Evolutionary conservation across 2,888 invertebrate species (phyloP).

Genomic region (Catocala sponsa): DNA sequence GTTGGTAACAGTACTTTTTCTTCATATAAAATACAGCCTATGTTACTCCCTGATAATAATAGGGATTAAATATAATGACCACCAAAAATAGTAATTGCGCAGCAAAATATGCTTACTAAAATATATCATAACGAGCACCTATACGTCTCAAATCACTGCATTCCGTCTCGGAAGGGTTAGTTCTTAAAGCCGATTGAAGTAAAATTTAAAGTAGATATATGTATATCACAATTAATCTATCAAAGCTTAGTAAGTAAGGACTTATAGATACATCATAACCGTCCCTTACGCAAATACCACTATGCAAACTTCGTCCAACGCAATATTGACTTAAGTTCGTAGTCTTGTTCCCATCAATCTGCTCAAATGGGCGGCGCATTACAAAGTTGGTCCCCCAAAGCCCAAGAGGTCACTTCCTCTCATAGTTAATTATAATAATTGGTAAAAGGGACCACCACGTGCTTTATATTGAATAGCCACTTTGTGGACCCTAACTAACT

Average conservation of each 20-base stretch:
- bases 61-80: too few species aligned
- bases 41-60: too few species aligned
- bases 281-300: conserved; percentile 36
- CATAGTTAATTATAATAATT: conserved; percentile 86
- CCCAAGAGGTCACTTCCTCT: conserved; percentile 86
- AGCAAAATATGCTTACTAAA: too few species aligned
- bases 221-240: too few species aligned
- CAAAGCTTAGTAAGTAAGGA: not conserved
- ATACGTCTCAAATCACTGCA: too few species aligned
- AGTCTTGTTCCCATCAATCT: conserved; percentile 85
- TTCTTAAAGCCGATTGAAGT: too few species aligned
- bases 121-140: too few species aligned
- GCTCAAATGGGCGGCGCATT: conserved; percentile 77
- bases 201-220: too few species aligned
- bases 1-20: too few species aligned
- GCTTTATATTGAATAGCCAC: conserved; percentile 64
- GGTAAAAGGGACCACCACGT: conserved; percentile 72
- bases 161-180: too few species aligned
- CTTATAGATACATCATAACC: conserved; percentile 8
- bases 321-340: conserved; percentile 77
- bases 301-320: conserved; percentile 71
- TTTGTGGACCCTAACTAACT: conserved; percentile 54
- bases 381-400: conserved; percentile 74
- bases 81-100: too few species aligned
- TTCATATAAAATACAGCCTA: too few species aligned